phyloP scores from a whole-genome alignment of 2,113 vertebrate genomes.

The Tragulus kanchil region DNA sequence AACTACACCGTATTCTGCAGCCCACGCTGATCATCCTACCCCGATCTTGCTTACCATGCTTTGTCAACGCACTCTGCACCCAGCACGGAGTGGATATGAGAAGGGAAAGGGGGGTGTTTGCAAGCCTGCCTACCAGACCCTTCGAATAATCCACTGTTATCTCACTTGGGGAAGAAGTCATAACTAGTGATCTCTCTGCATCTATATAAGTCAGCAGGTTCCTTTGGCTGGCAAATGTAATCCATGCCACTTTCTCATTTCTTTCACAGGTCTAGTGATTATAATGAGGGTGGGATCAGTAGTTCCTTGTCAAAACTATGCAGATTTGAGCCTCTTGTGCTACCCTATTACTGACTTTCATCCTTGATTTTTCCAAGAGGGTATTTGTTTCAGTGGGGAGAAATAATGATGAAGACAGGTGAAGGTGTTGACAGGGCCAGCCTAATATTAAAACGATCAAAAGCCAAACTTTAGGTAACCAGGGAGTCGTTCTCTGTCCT shows the following conservation, averaged over 20 bases:
- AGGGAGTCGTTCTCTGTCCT: neutral
- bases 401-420: constrained; percentile 89
- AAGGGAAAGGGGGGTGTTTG: neutral
- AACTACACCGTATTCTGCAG: neutral
- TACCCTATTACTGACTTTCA: neutral
- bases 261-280: neutral
- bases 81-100: neutral
- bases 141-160: neutral
- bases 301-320: neutral
- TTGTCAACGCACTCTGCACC: neutral
- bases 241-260: neutral
- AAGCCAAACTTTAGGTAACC: neutral
- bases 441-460: neutral
- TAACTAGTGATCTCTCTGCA: neutral
- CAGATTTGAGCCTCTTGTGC: constrained; percentile 1
- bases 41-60: neutral
- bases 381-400: constrained; percentile 46
- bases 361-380: constrained; percentile 65
- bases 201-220: neutral
- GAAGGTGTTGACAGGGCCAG: constrained; percentile 79
- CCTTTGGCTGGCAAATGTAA: neutral
- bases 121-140: neutral
- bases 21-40: neutral
- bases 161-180: neutral
- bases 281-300: neutral